Conservation (phyloP, 2,113 vertebrate species). For the Mesitornis unicolor region DNA sequence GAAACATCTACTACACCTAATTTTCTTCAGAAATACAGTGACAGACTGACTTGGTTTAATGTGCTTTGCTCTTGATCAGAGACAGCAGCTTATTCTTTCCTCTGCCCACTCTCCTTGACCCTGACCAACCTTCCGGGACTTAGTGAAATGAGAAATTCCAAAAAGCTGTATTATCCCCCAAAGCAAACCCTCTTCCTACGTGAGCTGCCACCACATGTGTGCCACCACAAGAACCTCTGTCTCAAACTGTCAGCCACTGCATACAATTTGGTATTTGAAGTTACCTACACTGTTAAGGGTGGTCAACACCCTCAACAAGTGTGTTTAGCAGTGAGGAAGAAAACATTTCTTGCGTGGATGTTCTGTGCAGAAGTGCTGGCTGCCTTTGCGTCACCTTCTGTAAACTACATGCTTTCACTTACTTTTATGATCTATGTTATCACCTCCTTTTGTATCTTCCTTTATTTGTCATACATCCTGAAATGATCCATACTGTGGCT, state of each 20-base stretch:
- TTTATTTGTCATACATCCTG: background rate
- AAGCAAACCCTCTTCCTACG: background rate
- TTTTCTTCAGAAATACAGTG: background rate
- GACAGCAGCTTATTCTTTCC: background rate
- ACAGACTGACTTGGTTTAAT: background rate
- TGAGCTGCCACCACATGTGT: background rate
- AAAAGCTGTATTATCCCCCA: background rate
- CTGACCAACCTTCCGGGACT: background rate
- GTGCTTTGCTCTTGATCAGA: background rate
- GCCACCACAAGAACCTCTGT: fast-evolving
- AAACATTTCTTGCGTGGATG: background rate
- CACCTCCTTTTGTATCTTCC: background rate
- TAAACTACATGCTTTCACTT: background rate
- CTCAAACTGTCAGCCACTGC: background rate
- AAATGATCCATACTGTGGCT: background rate
- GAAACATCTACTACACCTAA: background rate
- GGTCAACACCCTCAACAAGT: background rate
- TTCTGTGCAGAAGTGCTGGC: background rate
- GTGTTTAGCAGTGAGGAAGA: background rate
- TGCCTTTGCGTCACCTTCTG: background rate
- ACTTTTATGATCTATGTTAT: background rate
- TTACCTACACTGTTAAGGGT: background rate
- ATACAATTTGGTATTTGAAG: background rate
- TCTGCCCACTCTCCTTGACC: background rate
- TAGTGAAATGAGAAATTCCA: background rate